Conservation (phyloP, 2,888 invertebrate species). For the Strigamia transsilvanica region DNA sequence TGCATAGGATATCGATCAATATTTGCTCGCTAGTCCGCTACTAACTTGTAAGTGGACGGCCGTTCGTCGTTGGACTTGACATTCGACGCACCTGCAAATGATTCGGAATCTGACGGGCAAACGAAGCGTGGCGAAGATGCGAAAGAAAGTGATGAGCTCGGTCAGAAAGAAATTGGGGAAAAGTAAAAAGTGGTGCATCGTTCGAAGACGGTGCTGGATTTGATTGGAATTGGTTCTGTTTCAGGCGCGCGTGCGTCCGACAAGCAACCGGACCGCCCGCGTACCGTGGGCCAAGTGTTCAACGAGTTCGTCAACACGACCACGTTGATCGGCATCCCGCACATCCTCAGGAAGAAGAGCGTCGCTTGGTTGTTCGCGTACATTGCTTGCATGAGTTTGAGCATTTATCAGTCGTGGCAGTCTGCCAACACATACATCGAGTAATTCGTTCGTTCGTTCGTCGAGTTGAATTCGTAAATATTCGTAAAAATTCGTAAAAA, state of each 20-base stretch:
- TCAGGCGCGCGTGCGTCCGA: not conserved
- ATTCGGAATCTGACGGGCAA: not conserved
- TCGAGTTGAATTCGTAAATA: too few species aligned
- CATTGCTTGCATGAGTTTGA: slow-evolving; percentile 7
- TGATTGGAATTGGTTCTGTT: not conserved
- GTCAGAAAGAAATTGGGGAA: not conserved
- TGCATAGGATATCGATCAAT: not conserved
- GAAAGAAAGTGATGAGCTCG: not conserved
- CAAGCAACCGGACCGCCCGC: not conserved
- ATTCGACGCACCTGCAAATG: not conserved
- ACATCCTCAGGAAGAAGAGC: slow-evolving; percentile 34
- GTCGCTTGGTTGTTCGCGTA: slow-evolving; percentile 7
- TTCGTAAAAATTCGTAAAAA: too few species aligned
- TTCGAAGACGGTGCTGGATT: not conserved
- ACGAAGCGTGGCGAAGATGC: not conserved
- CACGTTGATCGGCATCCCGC: slow-evolving; percentile 25
- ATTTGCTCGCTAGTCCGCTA: not conserved
- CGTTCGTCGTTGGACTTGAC: not conserved
- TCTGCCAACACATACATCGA: not conserved
- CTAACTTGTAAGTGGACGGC: not conserved
- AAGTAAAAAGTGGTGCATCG: not conserved
- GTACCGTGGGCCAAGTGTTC: not conserved
- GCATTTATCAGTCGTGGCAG: slow-evolving; percentile 26
- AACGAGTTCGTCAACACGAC: not conserved
- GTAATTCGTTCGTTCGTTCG: slow-evolving; percentile 5